Percentiles rank a stretch among this genome's conserved stretches.
phyloP scores from a whole-genome alignment of 2,888 invertebrate species.

The Morpho helenor region DNA sequence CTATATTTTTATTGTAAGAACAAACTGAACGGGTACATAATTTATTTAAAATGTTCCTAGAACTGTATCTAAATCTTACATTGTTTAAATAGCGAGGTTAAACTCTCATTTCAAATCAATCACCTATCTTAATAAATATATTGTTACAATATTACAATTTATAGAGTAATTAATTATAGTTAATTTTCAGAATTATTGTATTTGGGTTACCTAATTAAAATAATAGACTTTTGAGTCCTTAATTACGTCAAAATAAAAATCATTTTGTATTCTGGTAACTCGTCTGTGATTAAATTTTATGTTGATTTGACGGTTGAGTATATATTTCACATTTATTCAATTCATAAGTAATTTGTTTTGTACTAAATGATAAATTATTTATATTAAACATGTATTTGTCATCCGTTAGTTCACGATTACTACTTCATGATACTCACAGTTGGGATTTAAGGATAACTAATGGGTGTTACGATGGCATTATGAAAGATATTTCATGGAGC shows the following conservation, averaged over 20 bases:
- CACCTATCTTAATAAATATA: too few species aligned
- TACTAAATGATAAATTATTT: not conserved
- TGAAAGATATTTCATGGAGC: constrained; percentile 71
- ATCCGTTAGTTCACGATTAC: constrained; percentile 75
- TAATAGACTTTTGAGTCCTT: not conserved
- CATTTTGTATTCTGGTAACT: too few species aligned
- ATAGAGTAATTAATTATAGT: too few species aligned
- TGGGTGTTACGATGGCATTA: constrained; percentile 61
- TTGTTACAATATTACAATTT: too few species aligned
- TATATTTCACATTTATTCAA: not conserved
- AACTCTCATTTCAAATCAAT: too few species aligned
- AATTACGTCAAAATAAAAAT: not conserved
- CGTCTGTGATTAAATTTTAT: not conserved
- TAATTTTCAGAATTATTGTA: too few species aligned
- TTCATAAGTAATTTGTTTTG: not conserved
- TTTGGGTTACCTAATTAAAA: not conserved
- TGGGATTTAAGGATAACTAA: constrained; percentile 77
- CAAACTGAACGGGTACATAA: too few species aligned
- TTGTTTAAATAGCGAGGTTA: too few species aligned
- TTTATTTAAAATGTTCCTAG: too few species aligned
- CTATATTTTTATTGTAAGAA: too few species aligned
- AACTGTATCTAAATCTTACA: too few species aligned
- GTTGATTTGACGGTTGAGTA: not conserved
- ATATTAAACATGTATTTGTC: constrained; percentile 72
- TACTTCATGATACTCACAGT: constrained; percentile 74